Evolutionary conservation across 2,113 vertebrate genomes (phyloP), one percentile per base, ranked within the genome.

Genomic region (Rostratula benghalensis): DNA sequence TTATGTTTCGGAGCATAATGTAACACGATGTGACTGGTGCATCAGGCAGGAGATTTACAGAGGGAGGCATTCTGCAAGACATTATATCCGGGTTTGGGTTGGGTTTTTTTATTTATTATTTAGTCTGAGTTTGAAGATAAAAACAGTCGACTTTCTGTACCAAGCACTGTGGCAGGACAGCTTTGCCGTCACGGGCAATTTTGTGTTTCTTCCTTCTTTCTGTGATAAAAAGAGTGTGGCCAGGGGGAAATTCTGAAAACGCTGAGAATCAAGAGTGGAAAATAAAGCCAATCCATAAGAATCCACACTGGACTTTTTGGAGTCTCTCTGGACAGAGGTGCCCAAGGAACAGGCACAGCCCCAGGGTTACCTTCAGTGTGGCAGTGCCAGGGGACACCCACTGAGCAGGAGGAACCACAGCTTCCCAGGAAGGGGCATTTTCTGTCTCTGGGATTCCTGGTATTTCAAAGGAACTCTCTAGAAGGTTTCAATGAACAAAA

Each of bases 1-100:
- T 94, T 86, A 88, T 71, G 94, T 97, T 96, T 92, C 81, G 61
- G 75, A 87, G 95, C 88, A 53, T 90, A 73, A 93, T 16, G 17
- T 22, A 83, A 87, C 91, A 13, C 50, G 95, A 79, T 89, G 90
- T 18, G 95, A 88, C 77, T 24, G 93, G 80, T 80, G 91, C 96
- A 84, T 75, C 96, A 81, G 69, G 93, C 91, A 81, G 82, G 70
- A 69, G 81, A 31, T 57, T 74, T 68, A 87, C 77, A 56, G 50
- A 75, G 61, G 59, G 84, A 79, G 59, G 30, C 41, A 1, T 68
- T 56, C 83, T 64, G 45, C 61, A 37, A 76, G 87, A 68, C 39
- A 6, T 33, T 53, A 18, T 4, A 31, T 5, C 53, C 70, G 31
- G 39, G 39, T n/a, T n/a, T n/a, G n/a, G n/a, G n/a, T n/a, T n/a